Evolutionary conservation across 37 sponge, comb jelly and placozoan species (phyloP), one percentile per base, ranked within the genome.

Genomic region (Cliona cf. orientalis): DNA sequence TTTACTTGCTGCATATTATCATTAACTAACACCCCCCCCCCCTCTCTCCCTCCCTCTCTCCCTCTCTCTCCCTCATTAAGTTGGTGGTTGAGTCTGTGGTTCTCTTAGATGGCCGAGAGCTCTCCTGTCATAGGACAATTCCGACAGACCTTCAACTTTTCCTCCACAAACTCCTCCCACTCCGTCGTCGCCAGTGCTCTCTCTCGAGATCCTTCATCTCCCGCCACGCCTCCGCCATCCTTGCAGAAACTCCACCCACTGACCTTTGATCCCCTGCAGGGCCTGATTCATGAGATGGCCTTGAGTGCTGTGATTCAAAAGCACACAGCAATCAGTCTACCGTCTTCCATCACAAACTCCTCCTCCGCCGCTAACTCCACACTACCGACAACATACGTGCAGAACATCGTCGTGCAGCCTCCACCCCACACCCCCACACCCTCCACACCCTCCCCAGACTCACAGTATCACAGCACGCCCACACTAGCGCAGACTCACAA

Each of bases 281-380:
- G 61, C 0, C 63, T 55, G 32, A 61, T 81, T 40, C 65, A 68
- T 53, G 88, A 80, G 55, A 80, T 87, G 88, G 82, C 81, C 37
- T 4, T 87, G 62, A 87, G 70, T 67, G 88, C 88, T 29, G 71
- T 80, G 23, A 80, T 87, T 5, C 88, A 87, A 68, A 80, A 81
- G 40, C 81, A 87, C 71, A 87, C 77, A 1, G 31, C 64, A n/a
- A 9, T 41, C 49, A 2, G 2, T 35, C 67, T 66, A 32, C 67
- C 28, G 33, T 3, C 67, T 66, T 36, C 67, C 19, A 39, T 29
- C 66, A 58, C 65, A 2, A 35, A 43, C 45, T 11, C 45, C 58
- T 41, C 45, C 29, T 70, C 71, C 23, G 23, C 31, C 49, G 37
- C 33, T 69, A 42, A 3, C 2, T 25, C 25, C 73, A 72, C 73